These are phyloP conservation scores for Lagopus leucura DNA, from an alignment of 2,113 vertebrate species.

Conservation along the genomic window DNA sequence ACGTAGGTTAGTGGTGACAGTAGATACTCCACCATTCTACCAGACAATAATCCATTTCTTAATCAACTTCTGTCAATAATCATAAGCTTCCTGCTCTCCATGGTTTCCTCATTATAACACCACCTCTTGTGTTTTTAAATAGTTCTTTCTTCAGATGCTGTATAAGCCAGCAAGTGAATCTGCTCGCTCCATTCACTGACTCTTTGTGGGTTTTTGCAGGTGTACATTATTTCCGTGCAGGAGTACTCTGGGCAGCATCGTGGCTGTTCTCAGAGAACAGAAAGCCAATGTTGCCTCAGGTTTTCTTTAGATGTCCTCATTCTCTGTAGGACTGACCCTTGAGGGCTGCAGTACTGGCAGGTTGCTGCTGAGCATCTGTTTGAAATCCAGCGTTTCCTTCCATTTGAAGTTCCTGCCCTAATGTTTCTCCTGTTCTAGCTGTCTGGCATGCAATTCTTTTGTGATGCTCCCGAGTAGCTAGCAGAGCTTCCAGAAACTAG, in stretches of 20 bases:
- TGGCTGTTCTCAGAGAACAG: slow-evolving; percentile 62
- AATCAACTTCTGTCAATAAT: slow-evolving; percentile 69
- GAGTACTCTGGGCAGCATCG: slow-evolving; percentile 41
- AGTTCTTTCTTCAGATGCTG: slow-evolving; percentile 64
- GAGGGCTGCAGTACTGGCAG: slow-evolving; percentile 49
- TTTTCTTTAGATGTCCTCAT: slow-evolving; percentile 69
- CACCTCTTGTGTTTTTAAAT: slow-evolving; percentile 73
- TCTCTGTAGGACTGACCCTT: slow-evolving; percentile 63
- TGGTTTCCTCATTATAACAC: slow-evolving; percentile 72
- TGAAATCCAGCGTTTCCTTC: slow-evolving; percentile 60
- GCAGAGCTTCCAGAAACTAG: neutral
- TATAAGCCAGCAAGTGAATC: slow-evolving; percentile 36
- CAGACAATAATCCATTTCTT: slow-evolving; percentile 67
- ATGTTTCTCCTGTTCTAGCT: slow-evolving; percentile 57
- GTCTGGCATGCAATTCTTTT: slow-evolving; percentile 38
- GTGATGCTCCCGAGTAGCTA: slow-evolving; percentile 37
- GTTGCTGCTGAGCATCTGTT: slow-evolving; percentile 54
- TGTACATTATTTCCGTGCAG: slow-evolving; percentile 54
- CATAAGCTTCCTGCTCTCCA: slow-evolving; percentile 64
- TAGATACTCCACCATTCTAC: slow-evolving; percentile 20
- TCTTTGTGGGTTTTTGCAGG: slow-evolving; percentile 60
- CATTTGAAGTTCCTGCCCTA: slow-evolving; percentile 68
- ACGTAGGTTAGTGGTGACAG: neutral
- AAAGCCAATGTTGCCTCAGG: slow-evolving; percentile 42
- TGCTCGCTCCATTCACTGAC: slow-evolving; percentile 1